phyloP scores from a whole-genome alignment of 2,113 vertebrate genomes.

The Dendropsophus ebraccatus region DNA sequence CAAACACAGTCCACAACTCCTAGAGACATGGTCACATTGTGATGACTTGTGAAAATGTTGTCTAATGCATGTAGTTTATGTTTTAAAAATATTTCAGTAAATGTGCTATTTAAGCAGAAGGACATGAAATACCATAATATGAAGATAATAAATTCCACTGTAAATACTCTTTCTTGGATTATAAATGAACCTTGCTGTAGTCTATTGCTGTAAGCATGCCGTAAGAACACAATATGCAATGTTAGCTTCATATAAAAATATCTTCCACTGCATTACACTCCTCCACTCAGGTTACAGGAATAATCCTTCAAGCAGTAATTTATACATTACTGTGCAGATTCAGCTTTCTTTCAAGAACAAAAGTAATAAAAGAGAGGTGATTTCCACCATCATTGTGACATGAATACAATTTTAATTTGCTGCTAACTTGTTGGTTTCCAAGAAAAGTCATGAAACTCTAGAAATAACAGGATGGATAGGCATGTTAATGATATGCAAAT shows the following conservation, averaged over 20 bases:
- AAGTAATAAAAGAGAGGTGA: background rate
- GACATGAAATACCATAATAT: background rate
- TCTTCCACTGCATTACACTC: too few species aligned
- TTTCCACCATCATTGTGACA: background rate
- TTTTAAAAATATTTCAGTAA: background rate
- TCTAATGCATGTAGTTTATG: background rate
- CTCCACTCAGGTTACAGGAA: background rate
- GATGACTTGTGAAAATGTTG: background rate
- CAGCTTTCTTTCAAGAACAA: constrained; percentile 23
- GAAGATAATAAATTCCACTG: background rate
- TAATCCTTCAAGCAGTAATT: background rate
- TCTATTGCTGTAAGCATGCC: background rate
- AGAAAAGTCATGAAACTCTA: too few species aligned
- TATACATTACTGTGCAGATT: background rate
- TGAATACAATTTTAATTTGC: background rate
- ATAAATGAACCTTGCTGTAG: background rate
- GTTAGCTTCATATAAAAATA: background rate
- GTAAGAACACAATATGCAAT: background rate
- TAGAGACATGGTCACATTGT: background rate
- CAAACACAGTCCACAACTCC: too few species aligned
- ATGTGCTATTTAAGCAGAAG: background rate
- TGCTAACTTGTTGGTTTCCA: background rate
- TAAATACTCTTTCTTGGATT: background rate
- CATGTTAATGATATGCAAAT: too few species aligned
- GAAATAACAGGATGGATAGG: too few species aligned